Conservation (phyloP, 2,888 invertebrate genomes). For the Eudasyphora cyanicolor region DNA sequence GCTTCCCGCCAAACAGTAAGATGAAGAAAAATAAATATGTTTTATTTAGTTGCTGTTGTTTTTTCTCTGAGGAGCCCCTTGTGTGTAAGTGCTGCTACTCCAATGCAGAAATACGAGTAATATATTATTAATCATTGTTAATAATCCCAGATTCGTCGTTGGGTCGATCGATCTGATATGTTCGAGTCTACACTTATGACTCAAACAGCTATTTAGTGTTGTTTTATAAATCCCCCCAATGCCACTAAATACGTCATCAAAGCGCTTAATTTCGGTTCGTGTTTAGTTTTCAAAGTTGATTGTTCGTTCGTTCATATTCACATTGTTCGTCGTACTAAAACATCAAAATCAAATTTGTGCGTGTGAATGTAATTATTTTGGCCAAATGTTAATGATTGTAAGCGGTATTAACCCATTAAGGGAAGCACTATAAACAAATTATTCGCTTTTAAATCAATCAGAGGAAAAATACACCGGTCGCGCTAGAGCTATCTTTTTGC, state of each 20-base stretch:
- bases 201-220: background rate
- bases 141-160: background rate
- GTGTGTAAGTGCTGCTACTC: background rate
- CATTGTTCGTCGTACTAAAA: background rate
- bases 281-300: slow-evolving; percentile 21
- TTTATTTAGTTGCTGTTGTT: background rate
- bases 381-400: background rate
- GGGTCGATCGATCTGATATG: background rate
- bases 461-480: no score
- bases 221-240: slow-evolving; percentile 62
- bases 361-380: slow-evolving; percentile 4
- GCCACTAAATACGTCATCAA: slow-evolving; percentile 57
- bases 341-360: slow-evolving; percentile 14
- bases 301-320: background rate
- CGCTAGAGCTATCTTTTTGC: no score
- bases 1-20: no score
- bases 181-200: no score
- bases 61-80: background rate
- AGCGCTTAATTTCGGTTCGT: slow-evolving; percentile 4
- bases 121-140: background rate
- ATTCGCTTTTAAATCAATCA: no score
- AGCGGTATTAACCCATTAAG: slow-evolving; percentile 20
- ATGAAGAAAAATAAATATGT: background rate
- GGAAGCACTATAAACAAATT: background rate
- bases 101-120: background rate